These are phyloP conservation scores for Leptopilina clavipes DNA, from an alignment of 1,140 invertebrate genomes.

Conservation along the genomic window DNA sequence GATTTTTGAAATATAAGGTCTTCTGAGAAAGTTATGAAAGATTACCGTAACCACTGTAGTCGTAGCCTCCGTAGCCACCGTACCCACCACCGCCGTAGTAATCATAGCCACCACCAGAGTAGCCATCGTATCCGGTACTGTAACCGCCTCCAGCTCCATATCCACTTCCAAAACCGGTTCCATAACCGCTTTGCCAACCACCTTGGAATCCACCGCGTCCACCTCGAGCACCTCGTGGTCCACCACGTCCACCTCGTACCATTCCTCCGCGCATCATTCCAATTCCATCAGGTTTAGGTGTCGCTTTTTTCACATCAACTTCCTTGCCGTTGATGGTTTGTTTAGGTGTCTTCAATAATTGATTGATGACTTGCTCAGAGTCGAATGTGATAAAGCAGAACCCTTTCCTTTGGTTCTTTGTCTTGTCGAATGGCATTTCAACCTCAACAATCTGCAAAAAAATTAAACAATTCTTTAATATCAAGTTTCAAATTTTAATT, in stretches of 20 bases:
- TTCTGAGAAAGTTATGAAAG: conserved; percentile 76
- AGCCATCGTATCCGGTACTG: conserved; percentile 82
- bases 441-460: conserved; percentile 94
- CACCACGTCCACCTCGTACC: conserved; percentile 80
- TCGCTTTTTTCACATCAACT: conserved; percentile 96
- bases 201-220: conserved; percentile 72
- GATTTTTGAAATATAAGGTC: background rate
- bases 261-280: conserved; percentile 82
- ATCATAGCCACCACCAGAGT: conserved; percentile 79
- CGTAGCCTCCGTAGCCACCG: conserved; percentile 83
- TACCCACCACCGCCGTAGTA: conserved; percentile 79
- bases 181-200: conserved; percentile 69
- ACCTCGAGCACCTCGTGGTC: conserved; percentile 81
- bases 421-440: conserved; percentile 76
- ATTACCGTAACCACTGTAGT: conserved; percentile 82
- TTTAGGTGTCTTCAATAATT: conserved; percentile 79
- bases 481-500: background rate
- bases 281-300: conserved; percentile 89
- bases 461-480: conserved; percentile 95
- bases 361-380: conserved; percentile 24
- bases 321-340: conserved; percentile 56
- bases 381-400: conserved; percentile 30
- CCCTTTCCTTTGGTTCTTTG: conserved; percentile 88
- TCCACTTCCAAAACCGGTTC: conserved; percentile 78
- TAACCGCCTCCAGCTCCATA: conserved; percentile 83